Evolutionary conservation across 2,888 invertebrate species (phyloP), one percentile per base, ranked within the genome.

Genomic region (Agrochola macilenta): DNA sequence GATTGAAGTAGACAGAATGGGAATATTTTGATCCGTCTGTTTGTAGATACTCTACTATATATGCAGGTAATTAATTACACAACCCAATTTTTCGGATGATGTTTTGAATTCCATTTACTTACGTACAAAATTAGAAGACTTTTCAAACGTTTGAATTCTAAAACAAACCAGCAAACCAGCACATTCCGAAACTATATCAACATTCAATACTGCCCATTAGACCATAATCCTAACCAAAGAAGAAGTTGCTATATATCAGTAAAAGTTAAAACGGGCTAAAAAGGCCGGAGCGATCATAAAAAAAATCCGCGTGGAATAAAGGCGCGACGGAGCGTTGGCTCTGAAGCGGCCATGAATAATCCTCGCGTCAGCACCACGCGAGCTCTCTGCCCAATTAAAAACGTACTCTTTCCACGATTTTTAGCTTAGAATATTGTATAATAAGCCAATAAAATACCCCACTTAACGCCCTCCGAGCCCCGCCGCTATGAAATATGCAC

Each of bases 391-490:
- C 96, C 96, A 96, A 96, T 96, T 96, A 96, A 96, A 96, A 96
- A 95, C 95, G 94, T 96, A 95, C 96, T 96, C 96, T 95, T 96
- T 96, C 95, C 95, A 95, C 95, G 94, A 96, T 95, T 96, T 96
- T 96, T 95, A 96, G 96, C 96, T 96, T 96, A 96, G 96, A 95
- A 96, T 96, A 96, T 96, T 96, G 96, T 95, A 96, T 96, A 96
- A 96, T 96, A 96, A 96, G 95, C 96, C 96, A 93, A 96, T 96
- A 96, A 96, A 96, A 95, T 96, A 96, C 95, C 95, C 95, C 96
- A 95, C 96, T 96, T 96, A 95, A 95, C 94, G 96, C 95, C 95
- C 93, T 89, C 92, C 91, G 91, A 93, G 93, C 91, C 91, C 94
- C 92, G 93, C 90, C 92, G 93, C 91, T 91, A 93, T 96, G 96